Evolutionary conservation across 1,140 invertebrate genomes (phyloP).

Genomic region (Cyclina sinensis): DNA sequence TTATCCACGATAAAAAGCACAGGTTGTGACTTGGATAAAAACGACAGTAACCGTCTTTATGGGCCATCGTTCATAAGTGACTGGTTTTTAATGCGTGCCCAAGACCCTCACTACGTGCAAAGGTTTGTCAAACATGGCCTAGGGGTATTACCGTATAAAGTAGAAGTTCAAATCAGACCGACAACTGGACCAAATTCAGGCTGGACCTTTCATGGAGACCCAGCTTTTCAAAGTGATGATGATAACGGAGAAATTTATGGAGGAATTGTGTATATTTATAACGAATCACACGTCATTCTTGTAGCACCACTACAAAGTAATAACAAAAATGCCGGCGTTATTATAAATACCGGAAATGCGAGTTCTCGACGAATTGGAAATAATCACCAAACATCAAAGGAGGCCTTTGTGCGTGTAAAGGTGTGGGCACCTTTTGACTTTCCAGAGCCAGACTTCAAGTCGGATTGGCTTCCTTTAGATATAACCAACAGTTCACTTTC

Average conservation of each 20-base stretch:
- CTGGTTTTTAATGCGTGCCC: constrained; percentile 38
- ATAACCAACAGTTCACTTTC: background rate
- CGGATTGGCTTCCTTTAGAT: constrained; percentile 48
- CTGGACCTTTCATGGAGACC: constrained; percentile 40
- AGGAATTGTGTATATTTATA: constrained; percentile 44
- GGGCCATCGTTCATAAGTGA: constrained; percentile 43
- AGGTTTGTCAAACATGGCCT: background rate
- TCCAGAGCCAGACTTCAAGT: constrained; percentile 27
- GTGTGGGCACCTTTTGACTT: constrained; percentile 27
- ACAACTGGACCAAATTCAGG: constrained; percentile 30
- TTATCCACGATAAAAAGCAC: background rate
- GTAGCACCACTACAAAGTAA: constrained; percentile 24
- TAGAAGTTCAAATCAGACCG: constrained; percentile 55
- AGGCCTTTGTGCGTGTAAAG: constrained; percentile 32
- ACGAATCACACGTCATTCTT: constrained; percentile 33
- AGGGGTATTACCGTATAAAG: constrained; percentile 37
- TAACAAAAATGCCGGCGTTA: constrained; percentile 8
- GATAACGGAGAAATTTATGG: constrained; percentile 25
- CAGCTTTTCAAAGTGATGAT: constrained; percentile 35
- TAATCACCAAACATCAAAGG: constrained; percentile 18
- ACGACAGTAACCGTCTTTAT: background rate
- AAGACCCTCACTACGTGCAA: background rate
- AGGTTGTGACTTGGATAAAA: background rate
- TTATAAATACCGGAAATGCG: constrained; percentile 32
- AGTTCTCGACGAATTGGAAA: constrained; percentile 3